Evolutionary conservation across 2,888 invertebrate genomes (phyloP).

Genomic region (Acanthoscelides obtectus): DNA sequence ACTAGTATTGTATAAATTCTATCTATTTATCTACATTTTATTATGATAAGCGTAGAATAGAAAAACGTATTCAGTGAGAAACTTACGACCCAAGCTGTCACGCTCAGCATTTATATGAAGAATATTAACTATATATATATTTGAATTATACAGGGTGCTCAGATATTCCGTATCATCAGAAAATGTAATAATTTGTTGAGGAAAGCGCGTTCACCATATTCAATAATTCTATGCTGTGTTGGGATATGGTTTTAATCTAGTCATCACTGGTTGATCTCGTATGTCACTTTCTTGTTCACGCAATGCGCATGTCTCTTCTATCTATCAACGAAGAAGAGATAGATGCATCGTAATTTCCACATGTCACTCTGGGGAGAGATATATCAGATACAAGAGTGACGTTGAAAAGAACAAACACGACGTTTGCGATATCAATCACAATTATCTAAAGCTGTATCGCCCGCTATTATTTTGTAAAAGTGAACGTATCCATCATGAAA

Average conservation of each 20-base stretch:
- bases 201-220: background rate
- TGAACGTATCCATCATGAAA: background rate
- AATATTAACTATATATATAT: slow-evolving; percentile 25
- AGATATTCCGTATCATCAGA: background rate
- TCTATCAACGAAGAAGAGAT: too few relatives aligned
- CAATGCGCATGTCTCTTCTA: too few relatives aligned
- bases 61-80: slow-evolving; percentile 37
- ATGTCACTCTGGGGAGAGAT: too few relatives aligned
- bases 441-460: background rate
- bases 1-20: slow-evolving; percentile 38
- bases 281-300: too few relatives aligned
- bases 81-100: slow-evolving; percentile 48
- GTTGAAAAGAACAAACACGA: too few relatives aligned
- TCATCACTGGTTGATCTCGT: background rate
- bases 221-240: background rate
- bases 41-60: slow-evolving; percentile 36
- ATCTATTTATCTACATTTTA: slow-evolving; percentile 43
- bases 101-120: slow-evolving; percentile 47
- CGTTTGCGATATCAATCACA: background rate
- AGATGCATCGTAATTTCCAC: too few relatives aligned
- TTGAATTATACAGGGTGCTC: slow-evolving; percentile 28
- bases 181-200: background rate
- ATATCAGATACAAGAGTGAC: too few relatives aligned
- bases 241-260: background rate
- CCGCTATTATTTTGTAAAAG: background rate